Percentiles rank a stretch among this genome's conserved stretches.
Conservation (phyloP, 2,888 invertebrate species). For the Corbicula japonica region DNA sequence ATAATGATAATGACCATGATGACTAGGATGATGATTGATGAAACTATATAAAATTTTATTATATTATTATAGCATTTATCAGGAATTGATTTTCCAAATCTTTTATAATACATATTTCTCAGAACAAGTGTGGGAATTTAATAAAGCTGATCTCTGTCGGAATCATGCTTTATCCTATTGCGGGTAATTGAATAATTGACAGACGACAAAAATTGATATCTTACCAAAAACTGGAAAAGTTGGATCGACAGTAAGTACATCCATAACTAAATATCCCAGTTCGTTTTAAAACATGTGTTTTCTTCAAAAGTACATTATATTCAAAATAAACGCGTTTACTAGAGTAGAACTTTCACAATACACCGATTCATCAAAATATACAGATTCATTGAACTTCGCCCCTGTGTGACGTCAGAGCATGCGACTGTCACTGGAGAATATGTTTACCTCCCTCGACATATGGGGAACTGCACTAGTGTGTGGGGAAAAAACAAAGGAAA, state of each 20-base stretch:
- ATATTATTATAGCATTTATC: too few relatives aligned
- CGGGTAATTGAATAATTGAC: too few relatives aligned
- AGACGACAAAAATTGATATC: neutral
- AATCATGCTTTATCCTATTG: too few relatives aligned
- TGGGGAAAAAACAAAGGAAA: too few relatives aligned
- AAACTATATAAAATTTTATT: too few relatives aligned
- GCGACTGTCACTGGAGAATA: slow-evolving; percentile 28
- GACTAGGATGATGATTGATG: too few relatives aligned
- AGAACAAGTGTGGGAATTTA: too few relatives aligned
- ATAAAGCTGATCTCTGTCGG: too few relatives aligned
- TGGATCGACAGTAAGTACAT: slow-evolving; percentile 54
- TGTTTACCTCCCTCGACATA: slow-evolving; percentile 23
- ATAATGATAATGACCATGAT: too few relatives aligned
- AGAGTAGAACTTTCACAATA: slow-evolving; percentile 33
- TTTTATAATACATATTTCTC: too few relatives aligned
- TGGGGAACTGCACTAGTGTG: too few relatives aligned
- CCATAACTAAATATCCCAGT: slow-evolving; percentile 44
- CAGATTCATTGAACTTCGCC: slow-evolving; percentile 48
- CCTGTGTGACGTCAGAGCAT: slow-evolving; percentile 48
- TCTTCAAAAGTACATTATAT: slow-evolving; percentile 46
- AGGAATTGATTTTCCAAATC: too few relatives aligned
- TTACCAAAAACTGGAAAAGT: slow-evolving; percentile 55
- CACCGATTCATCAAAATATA: slow-evolving; percentile 41
- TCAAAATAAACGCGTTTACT: slow-evolving; percentile 29
- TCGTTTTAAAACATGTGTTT: slow-evolving; percentile 4